These are phyloP conservation scores for Neosilurus mollespiculum DNA, from an alignment of 2,797 vertebrate genomes.

Conservation along the genomic window DNA sequence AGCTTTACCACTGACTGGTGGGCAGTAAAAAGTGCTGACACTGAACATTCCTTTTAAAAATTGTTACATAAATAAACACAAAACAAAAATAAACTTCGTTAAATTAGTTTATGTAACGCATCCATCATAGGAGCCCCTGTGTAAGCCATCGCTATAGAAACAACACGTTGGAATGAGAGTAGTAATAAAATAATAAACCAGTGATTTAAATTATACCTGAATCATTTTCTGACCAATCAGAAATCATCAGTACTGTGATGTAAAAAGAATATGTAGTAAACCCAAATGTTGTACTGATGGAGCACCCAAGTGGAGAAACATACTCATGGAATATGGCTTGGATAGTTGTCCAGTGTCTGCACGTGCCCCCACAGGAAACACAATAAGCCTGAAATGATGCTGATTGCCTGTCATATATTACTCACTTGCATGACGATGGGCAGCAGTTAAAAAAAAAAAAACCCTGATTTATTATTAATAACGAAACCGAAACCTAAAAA, in stretches of 20 bases:
- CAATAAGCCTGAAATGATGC: no score
- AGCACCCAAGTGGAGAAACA: no score
- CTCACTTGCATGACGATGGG: no score
- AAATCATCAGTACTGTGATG: not conserved
- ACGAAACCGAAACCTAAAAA: no score
- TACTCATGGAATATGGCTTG: no score
- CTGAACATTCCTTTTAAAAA: not conserved
- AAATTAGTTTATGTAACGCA: not conserved
- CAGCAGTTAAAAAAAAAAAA: no score
- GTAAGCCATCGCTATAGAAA: not conserved
- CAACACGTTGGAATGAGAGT: not conserved
- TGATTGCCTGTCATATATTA: no score
- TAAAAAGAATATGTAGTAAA: not conserved
- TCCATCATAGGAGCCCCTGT: not conserved
- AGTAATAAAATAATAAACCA: not conserved
- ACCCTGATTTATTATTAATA: no score
- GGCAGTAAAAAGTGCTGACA: not conserved
- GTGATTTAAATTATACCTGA: not conserved
- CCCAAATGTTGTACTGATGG: no score
- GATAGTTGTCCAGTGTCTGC: no score
- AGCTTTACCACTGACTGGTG: not conserved
- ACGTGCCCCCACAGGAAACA: no score
- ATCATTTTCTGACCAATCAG: not conserved
- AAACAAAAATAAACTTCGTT: not conserved
- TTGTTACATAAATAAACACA: not conserved